phyloP scores from a whole-genome alignment of 2,797 vertebrate genomes.

The Cuniculus paca region DNA sequence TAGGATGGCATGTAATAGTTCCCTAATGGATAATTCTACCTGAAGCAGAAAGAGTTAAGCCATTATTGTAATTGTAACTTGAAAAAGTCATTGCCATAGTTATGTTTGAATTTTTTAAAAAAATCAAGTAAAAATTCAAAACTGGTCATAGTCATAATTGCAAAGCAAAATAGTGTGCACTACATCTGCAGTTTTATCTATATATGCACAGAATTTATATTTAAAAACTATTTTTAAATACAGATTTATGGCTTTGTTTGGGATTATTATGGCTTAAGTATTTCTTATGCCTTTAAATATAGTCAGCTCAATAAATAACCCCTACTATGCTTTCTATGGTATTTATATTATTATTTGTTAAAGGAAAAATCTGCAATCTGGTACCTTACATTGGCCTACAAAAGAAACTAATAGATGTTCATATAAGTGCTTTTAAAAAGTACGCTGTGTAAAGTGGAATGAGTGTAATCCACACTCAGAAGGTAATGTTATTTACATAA shows the following conservation, averaged over 20 bases:
- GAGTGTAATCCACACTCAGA: neutral
- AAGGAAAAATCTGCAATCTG: neutral
- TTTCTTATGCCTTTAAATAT: neutral
- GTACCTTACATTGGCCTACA: neutral
- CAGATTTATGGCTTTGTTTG: constrained; percentile 28
- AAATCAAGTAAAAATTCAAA: neutral
- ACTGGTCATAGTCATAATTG: neutral
- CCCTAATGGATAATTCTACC: neutral
- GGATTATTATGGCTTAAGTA: neutral
- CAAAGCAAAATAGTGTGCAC: neutral
- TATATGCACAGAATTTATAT: neutral
- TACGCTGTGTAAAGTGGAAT: neutral
- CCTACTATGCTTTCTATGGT: neutral
- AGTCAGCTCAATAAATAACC: neutral
- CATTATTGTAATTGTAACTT: neutral
- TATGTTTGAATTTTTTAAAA: constrained; percentile 32
- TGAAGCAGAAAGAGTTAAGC: neutral
- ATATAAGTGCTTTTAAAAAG: neutral
- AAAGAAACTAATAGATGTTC: neutral
- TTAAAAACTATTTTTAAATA: neutral
- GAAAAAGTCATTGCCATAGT: neutral
- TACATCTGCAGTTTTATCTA: neutral
- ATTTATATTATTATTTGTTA: neutral
- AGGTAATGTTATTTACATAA: neutral
- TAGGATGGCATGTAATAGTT: neutral